These are phyloP conservation scores for Cynopterus brachyotis DNA, from an alignment of 2,113 vertebrate species.

Conservation along the genomic window DNA sequence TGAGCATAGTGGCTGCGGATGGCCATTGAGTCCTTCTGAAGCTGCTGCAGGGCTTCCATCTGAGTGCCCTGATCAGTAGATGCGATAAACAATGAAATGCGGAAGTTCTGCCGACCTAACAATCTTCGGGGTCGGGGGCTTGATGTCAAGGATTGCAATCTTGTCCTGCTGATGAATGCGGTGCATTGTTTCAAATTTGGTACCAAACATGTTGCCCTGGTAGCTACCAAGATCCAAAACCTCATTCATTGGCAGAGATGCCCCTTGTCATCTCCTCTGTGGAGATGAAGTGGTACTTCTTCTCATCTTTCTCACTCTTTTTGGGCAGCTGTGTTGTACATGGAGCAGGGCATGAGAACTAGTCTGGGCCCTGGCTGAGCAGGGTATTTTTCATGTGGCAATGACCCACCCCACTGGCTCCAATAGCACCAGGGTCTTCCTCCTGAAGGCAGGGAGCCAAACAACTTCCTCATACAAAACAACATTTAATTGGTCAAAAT, in stretches of 20 bases:
- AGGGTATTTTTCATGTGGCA: no score
- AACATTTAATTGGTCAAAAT: no score
- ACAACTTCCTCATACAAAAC: no score
- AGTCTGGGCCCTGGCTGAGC: no score
- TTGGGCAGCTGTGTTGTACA: no score
- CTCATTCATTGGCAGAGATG: conserved; percentile 91
- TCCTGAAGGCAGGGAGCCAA: no score
- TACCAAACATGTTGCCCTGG: conserved; percentile 97
- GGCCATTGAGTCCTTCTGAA: conserved; percentile 89
- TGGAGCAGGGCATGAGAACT: no score
- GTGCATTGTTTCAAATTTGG: conserved; percentile 94
- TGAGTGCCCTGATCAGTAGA: conserved; percentile 88
- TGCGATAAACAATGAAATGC: conserved; percentile 93
- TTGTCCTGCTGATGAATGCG: conserved; percentile 94
- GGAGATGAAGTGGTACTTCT: no score
- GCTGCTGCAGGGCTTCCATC: conserved; percentile 90
- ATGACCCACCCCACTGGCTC: no score
- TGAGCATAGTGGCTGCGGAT: conserved; percentile 88
- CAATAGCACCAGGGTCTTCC: no score
- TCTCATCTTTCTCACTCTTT: no score
- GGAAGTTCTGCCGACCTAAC: conserved; percentile 94
- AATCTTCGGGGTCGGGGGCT: conserved; percentile 96
- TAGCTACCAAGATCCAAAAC: conserved; percentile 96
- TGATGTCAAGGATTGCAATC: conserved; percentile 92
- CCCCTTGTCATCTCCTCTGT: conserved; percentile 10